Evolutionary conservation across 2,888 invertebrate genomes (phyloP).

Genomic region (Phragmatobia fuliginosa): DNA sequence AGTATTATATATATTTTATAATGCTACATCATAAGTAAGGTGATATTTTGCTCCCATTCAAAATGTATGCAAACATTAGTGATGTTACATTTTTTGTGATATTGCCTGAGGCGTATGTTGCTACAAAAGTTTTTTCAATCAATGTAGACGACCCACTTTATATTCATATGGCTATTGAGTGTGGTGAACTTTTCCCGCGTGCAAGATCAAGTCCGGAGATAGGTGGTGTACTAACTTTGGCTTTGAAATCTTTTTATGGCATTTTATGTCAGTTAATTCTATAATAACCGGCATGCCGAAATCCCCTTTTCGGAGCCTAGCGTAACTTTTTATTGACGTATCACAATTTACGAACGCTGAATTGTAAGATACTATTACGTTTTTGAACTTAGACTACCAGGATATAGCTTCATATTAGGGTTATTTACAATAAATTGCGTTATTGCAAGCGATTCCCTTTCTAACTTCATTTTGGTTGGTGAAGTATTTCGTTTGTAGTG

Average conservation of each 20-base stretch:
- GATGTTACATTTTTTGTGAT: no score
- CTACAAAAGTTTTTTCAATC: slow-evolving; percentile 70
- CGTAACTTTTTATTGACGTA: slow-evolving; percentile 50
- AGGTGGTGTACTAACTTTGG: slow-evolving; percentile 46
- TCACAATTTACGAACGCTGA: slow-evolving; percentile 50
- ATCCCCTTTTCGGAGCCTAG: slow-evolving; percentile 30
- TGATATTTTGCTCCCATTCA: no score
- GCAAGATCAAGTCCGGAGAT: slow-evolving; percentile 51
- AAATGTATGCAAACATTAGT: no score
- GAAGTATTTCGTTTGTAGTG: neutral
- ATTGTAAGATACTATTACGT: slow-evolving; percentile 37
- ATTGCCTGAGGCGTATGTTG: slow-evolving; percentile 35
- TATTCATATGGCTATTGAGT: slow-evolving; percentile 76
- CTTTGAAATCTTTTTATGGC: slow-evolving; percentile 39
- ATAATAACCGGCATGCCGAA: slow-evolving; percentile 27
- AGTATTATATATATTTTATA: no score
- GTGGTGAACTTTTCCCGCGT: slow-evolving; percentile 61
- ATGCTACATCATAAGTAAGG: no score
- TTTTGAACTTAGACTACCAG: slow-evolving; percentile 16
- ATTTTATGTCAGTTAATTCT: slow-evolving; percentile 33
- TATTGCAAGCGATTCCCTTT: neutral
- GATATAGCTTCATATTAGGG: slow-evolving; percentile 8
- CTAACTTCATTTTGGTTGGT: neutral
- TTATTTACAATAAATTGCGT: slow-evolving; percentile 17
- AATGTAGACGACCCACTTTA: slow-evolving; percentile 71